phyloP scores from a whole-genome alignment of 2,797 vertebrate species.

The Microctenopoma lineatum region DNA sequence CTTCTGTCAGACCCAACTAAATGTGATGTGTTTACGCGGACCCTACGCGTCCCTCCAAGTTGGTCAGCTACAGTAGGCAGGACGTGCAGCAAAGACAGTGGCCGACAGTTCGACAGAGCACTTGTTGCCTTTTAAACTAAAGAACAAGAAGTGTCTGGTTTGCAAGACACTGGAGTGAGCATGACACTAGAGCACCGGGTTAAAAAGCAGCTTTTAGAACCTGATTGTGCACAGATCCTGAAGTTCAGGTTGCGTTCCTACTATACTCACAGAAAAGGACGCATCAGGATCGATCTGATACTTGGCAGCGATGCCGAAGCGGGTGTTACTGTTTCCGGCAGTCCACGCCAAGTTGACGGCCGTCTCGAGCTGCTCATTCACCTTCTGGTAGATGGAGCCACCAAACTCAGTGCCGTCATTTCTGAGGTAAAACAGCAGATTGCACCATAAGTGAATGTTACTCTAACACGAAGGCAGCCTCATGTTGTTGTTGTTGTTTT shows the following conservation, averaged over 20 bases:
- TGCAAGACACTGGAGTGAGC: not conserved
- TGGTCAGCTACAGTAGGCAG: not conserved
- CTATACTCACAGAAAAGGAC: conserved; percentile 91
- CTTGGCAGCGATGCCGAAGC: conserved; percentile 97
- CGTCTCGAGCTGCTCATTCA: conserved; percentile 96
- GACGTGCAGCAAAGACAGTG: not conserved
- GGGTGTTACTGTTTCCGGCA: conserved; percentile 97
- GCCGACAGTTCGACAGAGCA: not conserved
- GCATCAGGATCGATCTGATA: conserved; percentile 96
- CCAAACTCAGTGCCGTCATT: conserved; percentile 98
- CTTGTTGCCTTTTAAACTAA: too few relatives aligned
- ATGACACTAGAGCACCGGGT: not conserved
- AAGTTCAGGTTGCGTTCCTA: too few relatives aligned
- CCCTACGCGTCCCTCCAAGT: not conserved
- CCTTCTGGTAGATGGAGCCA: conserved; percentile 98
- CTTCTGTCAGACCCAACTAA: conserved; percentile 4
- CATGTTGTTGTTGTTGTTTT: too few relatives aligned
- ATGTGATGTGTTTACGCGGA: not conserved
- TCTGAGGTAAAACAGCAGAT: conserved; percentile 69
- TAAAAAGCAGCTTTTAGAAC: not conserved
- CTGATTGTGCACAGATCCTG: not conserved
- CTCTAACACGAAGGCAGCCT: not conserved
- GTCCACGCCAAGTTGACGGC: conserved; percentile 97
- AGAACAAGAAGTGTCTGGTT: not conserved
- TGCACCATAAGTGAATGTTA: not conserved